Evolutionary conservation across 2,888 invertebrate genomes (phyloP), one percentile per base, ranked within the genome.

Genomic region (Heliconius hortense): DNA sequence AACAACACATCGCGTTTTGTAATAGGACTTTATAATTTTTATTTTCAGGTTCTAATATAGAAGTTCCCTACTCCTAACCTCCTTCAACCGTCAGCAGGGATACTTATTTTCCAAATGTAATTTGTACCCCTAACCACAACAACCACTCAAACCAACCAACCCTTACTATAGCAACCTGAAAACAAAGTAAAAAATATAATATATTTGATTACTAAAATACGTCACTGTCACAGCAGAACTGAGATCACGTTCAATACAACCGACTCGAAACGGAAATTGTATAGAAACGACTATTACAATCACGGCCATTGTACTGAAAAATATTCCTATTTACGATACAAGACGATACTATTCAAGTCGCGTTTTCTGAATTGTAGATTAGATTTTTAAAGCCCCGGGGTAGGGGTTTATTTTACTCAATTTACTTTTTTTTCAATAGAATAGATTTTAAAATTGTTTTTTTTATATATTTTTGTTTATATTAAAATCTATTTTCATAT

Each of bases 281-380:
- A 74, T 74, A 63, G 74, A 69, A 63, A 48, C 60, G 74, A 63
- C 68, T 74, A 70, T 74, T 70, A 74, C 74, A 74, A 74, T 74
- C 74, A 74, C 70, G 35, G 13, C 26, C 35, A 74, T 74, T 74
- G 74, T 74, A 56, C 62, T 69, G 69, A 69, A 63, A 68, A 74
- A 74, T 69, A 69, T 74, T 63, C 63, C 43, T 31, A 48, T 74
- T 69, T 69, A n/a, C 68, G 69, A 53, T 73, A 68, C 60, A 60
- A 60, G 71, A 35, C 26, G 71, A 35, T 71, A 71, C 43, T 71
- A 69, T 69, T 69, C 56, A 56, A 35, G 69, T 69, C 31, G 69
- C 69, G 69, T 56, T 69, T 69, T 56, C 31, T 39, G 71, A 71
- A 71, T 60, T 39, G 10, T 26, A 43, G 60, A 71, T 71, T 71